These are phyloP conservation scores for Apteryx mantelli DNA, from an alignment of 2,113 vertebrate species.

Conservation along the genomic window DNA sequence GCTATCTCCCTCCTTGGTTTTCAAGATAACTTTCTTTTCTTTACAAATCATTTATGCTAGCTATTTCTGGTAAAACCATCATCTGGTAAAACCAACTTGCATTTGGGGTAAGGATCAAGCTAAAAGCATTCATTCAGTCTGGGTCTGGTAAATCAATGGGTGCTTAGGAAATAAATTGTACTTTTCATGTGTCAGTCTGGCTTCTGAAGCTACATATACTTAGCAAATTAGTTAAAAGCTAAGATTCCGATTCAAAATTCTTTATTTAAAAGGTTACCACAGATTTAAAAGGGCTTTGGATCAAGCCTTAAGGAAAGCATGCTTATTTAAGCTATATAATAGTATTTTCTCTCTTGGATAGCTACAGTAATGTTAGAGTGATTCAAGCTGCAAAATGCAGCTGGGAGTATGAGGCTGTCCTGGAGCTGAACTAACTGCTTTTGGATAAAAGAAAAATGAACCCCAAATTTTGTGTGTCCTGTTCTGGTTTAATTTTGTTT, in stretches of 20 bases:
- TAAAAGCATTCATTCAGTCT: not conserved
- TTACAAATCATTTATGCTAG: not conserved
- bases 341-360: not conserved
- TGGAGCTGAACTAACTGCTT: not conserved
- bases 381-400: not conserved
- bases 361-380: not conserved
- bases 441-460: not conserved
- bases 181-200: not conserved
- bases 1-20: not conserved
- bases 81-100: not conserved
- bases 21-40: not conserved
- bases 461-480: not conserved
- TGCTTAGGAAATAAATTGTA: not conserved
- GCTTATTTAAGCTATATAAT: not conserved
- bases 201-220: not conserved
- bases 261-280: not conserved
- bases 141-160: not conserved
- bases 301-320: not conserved
- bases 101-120: not conserved
- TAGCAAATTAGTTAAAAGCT: not conserved
- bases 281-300: not conserved
- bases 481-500: not conserved
- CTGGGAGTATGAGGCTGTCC: not conserved
- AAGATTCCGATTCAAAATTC: not conserved
- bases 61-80: not conserved